phyloP scores from a whole-genome alignment of 2,888 invertebrate genomes.

The Amblyjoppa fuscipennis region DNA sequence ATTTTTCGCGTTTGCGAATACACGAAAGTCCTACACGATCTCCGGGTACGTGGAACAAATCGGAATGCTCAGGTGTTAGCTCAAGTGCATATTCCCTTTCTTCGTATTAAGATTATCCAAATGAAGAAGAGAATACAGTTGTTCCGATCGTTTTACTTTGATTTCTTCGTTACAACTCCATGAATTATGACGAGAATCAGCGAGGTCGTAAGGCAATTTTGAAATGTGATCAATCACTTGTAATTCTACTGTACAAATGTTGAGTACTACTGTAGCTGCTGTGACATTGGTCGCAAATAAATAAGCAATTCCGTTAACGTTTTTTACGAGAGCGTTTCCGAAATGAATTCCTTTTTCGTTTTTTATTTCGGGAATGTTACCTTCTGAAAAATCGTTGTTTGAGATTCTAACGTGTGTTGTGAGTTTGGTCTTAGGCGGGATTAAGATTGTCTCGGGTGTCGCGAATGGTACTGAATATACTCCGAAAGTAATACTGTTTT shows the following conservation, averaged over 20 bases:
- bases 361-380: too few species aligned
- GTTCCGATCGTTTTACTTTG: conserved; percentile 10
- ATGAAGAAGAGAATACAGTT: conserved; percentile 32
- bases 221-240: neutral
- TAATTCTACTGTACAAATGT: neutral
- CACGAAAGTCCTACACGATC: conserved; percentile 29
- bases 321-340: too few species aligned
- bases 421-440: too few species aligned
- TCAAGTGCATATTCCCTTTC: conserved; percentile 22
- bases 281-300: neutral
- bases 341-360: too few species aligned
- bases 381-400: too few species aligned
- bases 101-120: conserved; percentile 24
- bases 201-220: neutral
- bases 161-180: neutral
- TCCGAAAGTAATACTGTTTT: too few species aligned
- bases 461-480: too few species aligned
- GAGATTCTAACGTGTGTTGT: too few species aligned
- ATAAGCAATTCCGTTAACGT: conserved; percentile 8
- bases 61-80: neutral
- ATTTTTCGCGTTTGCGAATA: conserved; percentile 11
- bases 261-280: neutral
- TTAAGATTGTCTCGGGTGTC: too few species aligned
- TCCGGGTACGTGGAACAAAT: conserved; percentile 7
- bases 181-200: conserved; percentile 4